Evolutionary conservation across 2,797 vertebrate species (phyloP), one percentile per base, ranked within the genome.

Genomic region (Streptopelia turtur): DNA sequence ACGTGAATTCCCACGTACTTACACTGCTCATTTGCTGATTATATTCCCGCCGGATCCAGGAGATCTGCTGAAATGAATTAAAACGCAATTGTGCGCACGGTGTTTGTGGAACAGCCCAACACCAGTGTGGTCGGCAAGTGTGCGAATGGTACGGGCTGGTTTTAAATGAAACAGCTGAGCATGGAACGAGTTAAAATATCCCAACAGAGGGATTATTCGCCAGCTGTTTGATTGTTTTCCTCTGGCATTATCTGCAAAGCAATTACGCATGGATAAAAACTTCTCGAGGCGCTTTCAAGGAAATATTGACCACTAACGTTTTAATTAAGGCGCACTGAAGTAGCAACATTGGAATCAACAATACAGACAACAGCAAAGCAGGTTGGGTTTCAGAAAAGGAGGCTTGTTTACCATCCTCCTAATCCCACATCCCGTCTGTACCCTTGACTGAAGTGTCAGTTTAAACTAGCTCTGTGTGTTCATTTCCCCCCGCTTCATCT

Each of bases 271-370:
- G 95, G 98, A 98, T 98, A 98, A 98, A 98, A 97, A 97, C 96
- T 97, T 97, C 97, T 98, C 96, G 97, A 98, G 98, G 97, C 95
- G 97, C 98, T 98, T 98, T 98, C 97, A 98, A 99, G 98, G 98
- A 98, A 98, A 97, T 98, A 98, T 98, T 99, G 98, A 99, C 97
- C 96, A 79, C 94, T 94, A 96, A 98, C 97, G 97, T 98, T 98
- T 98, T 98, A 98, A 99, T 99, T 98, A 98, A 98, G 96, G 97
- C 97, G 97, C 97, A 98, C 94, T 96, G 97, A 98, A 97, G 97
- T 93, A 98, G 97, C 98, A 98, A 96, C 97, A 94, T 98, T 98
- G 98, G 98, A 98, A 98, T 98, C 97, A 98, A 98, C 98, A 90
- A 94, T 90, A 97, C 66, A 96, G 98, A 98, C 98, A 98, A 97